Percentiles rank a stretch among this genome's conserved stretches.
Evolutionary conservation across 2,113 vertebrate species (phyloP).

Genomic region (Bujurquina vittata): DNA sequence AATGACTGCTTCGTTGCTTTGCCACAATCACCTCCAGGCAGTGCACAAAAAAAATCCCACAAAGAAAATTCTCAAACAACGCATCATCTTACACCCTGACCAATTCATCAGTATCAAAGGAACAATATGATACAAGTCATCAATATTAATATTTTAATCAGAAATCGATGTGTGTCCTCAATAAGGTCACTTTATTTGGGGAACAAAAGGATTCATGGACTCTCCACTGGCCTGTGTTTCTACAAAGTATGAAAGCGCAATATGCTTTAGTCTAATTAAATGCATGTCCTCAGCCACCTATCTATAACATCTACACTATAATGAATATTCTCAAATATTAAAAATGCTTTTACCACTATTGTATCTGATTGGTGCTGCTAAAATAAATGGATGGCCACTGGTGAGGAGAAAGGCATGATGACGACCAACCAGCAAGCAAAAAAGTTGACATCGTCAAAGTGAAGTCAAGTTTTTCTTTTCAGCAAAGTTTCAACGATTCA

Average conservation of each 20-base stretch:
- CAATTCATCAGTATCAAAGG: neutral
- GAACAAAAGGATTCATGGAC: neutral
- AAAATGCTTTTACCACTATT: neutral
- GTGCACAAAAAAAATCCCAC: constrained; percentile 35
- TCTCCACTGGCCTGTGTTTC: neutral
- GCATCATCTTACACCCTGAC: constrained; percentile 13
- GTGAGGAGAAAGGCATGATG: neutral
- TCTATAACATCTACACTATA: neutral
- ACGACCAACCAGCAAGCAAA: neutral
- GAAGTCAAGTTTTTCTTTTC: neutral
- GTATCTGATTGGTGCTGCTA: neutral
- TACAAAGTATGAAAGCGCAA: neutral
- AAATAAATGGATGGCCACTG: neutral
- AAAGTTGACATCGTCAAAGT: neutral
- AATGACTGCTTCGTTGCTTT: constrained; percentile 22
- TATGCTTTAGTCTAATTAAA: neutral
- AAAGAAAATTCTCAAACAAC: constrained; percentile 8
- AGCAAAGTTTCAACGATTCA: neutral
- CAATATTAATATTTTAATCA: neutral
- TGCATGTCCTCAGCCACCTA: neutral
- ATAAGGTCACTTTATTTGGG: neutral
- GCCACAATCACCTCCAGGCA: constrained; percentile 16
- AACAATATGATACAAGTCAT: neutral
- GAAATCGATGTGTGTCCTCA: neutral
- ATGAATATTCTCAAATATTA: neutral